Evolutionary conservation across 1,140 invertebrate species (phyloP).

Genomic region (Euura lappo): DNA sequence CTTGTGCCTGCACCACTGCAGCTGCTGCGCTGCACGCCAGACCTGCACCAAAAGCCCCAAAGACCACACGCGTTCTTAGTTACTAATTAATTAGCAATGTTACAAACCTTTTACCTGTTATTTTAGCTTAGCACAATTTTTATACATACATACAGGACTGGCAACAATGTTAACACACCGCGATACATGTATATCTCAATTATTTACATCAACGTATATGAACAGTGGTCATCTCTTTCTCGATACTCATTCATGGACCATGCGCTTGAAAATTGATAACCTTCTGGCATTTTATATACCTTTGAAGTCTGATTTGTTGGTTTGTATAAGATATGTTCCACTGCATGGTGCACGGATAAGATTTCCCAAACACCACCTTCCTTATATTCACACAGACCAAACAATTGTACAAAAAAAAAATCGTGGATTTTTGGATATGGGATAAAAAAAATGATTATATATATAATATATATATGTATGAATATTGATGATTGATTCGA

Average conservation of each 20-base stretch:
- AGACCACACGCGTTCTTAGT: constrained; percentile 45
- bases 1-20: constrained; percentile 57
- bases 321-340: too few species aligned
- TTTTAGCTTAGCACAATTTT: not conserved
- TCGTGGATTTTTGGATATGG: too few species aligned
- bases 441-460: too few species aligned
- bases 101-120: constrained; percentile 1
- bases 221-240: not conserved
- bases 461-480: too few species aligned
- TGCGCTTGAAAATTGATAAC: too few species aligned
- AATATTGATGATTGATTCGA: not conserved
- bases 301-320: too few species aligned
- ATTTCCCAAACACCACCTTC: too few species aligned
- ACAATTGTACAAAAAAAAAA: too few species aligned
- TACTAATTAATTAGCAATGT: constrained; percentile 16
- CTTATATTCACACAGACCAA: too few species aligned
- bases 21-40: constrained; percentile 59
- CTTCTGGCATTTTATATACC: too few species aligned
- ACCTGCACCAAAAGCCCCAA: constrained; percentile 59
- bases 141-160: not conserved
- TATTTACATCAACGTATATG: not conserved
- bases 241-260: too few species aligned
- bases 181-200: not conserved
- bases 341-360: too few species aligned
- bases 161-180: not conserved